A percentile compares a stretch with the other conserved stretches of the same genome.
Evolutionary conservation across 2,113 vertebrate species (phyloP).

Genomic region (Perccottus glenii): DNA sequence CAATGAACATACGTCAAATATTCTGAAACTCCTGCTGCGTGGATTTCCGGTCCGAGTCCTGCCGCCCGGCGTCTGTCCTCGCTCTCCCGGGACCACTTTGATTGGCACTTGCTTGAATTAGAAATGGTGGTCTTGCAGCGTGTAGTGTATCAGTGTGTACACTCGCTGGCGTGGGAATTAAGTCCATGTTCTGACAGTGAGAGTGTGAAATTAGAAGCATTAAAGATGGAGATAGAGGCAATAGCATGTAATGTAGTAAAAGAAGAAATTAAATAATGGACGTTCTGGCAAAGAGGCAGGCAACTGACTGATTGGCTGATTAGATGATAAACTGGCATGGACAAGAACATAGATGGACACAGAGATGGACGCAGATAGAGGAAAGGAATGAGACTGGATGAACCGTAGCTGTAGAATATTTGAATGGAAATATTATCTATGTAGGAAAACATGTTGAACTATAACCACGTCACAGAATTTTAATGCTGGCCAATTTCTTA

Average conservation of each 20-base stretch:
- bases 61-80: not conserved
- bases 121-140: not conserved
- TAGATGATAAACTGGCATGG: slow-evolving; percentile 33
- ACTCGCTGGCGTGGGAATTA: slow-evolving; percentile 40
- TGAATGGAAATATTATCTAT: too few species aligned
- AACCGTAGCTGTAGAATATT: too few species aligned
- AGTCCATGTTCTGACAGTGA: slow-evolving; percentile 49
- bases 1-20: not conserved
- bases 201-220: slow-evolving; percentile 56
- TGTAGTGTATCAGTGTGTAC: slow-evolving; percentile 22
- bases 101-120: slow-evolving; percentile 23
- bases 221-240: slow-evolving; percentile 25
- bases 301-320: slow-evolving; percentile 21
- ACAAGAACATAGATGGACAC: not conserved
- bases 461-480: too few species aligned
- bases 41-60: slow-evolving; percentile 7
- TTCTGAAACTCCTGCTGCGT: slow-evolving; percentile 3
- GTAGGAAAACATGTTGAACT: too few species aligned
- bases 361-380: slow-evolving; percentile 2
- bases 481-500: too few species aligned
- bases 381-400: too few species aligned
- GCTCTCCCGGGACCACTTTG: not conserved
- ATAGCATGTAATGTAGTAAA: slow-evolving; percentile 12
- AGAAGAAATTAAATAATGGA: slow-evolving; percentile 41
- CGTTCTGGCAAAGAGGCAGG: slow-evolving; percentile 15